Evolutionary conservation across 2,113 vertebrate genomes (phyloP), one percentile per base, ranked within the genome.

Genomic region (Grantiella picta): DNA sequence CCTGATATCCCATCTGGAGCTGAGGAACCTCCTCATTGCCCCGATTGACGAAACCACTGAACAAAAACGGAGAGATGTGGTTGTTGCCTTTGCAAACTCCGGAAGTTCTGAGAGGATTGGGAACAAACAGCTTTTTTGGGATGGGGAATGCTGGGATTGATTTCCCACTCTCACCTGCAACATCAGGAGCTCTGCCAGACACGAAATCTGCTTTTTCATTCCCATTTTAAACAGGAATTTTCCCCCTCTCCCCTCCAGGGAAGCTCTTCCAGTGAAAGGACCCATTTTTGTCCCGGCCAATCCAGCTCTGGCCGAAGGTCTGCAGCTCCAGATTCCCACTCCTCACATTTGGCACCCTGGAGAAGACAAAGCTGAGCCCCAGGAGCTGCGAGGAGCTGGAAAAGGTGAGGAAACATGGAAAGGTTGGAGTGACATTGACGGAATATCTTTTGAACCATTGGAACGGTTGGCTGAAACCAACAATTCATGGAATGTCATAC

Each of bases 241-340:
- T 70, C 13, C 27, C 59, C 18, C 33, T 49, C 60, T 60, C 96
- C 98, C 96, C 82, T 97, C 80, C 12, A 97, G 94, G 59, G 98
- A 95, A 28, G 94, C 97, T 21, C 72, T 53, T 38, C 50, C 78
- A 49, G 83, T 89, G 28, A 72, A 91, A 8, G 82, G 79, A 10
- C 28, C 47, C 19, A 72, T 97, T 21, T 65, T 89, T 6, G 42
- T 78, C 86, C 95, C 98, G 10, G 75, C 95, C 16, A 96, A 84
- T 4, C 40, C 47, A 11, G 91, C 96, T 28, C 95, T 87, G 4
- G 45, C 36, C 1, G 69, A 78, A 33, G 52, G 33, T 19, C 59
- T 29, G 12, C 5, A 2, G 5, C 7, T 23, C 44, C 10, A 9
- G 35, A 29, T 9, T 8, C 71, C 85, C 2, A 2, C 25, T 35